Evolutionary conservation across 2,888 invertebrate species (phyloP).

Genomic region (Plemyria rubiginata): DNA sequence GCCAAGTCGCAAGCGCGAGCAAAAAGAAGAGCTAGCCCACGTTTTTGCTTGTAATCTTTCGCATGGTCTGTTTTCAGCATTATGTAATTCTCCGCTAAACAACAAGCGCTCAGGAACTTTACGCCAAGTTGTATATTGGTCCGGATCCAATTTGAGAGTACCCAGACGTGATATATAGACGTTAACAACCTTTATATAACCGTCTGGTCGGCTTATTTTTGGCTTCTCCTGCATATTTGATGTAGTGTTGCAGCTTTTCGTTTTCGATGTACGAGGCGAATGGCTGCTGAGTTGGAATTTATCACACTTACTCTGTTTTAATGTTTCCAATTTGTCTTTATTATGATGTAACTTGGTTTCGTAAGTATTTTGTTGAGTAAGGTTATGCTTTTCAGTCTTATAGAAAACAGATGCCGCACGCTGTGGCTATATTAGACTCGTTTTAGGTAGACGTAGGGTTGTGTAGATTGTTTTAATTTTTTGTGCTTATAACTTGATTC

Average conservation of each 20-base stretch:
- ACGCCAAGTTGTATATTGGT: constrained; percentile 34
- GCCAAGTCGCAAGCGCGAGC: background rate
- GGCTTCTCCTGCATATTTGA: constrained; percentile 26
- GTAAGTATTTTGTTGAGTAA: background rate
- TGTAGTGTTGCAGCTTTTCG: constrained; percentile 13
- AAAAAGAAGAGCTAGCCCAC: background rate
- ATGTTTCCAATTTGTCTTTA: constrained; percentile 5
- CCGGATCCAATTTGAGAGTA: constrained; percentile 23
- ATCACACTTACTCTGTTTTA: background rate
- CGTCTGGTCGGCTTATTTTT: constrained; percentile 28
- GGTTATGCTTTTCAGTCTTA: background rate
- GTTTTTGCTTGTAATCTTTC: background rate
- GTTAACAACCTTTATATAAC: constrained; percentile 25
- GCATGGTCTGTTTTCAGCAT: constrained; percentile 1
- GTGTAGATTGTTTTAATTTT: no score
- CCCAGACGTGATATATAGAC: constrained; percentile 4
- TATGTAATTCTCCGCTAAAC: constrained; percentile 12
- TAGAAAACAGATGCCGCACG: no score
- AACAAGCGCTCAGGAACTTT: constrained; percentile 14
- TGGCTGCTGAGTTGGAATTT: constrained; percentile 11
- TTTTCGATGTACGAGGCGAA: background rate
- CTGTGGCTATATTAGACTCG: no score
- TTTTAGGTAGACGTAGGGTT: no score
- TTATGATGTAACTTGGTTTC: background rate
- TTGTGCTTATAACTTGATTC: no score